Percentiles rank a stretch among this genome's conserved stretches.
Conservation (phyloP, 92 coral and sea anemone genomes). For the Porites rus region DNA sequence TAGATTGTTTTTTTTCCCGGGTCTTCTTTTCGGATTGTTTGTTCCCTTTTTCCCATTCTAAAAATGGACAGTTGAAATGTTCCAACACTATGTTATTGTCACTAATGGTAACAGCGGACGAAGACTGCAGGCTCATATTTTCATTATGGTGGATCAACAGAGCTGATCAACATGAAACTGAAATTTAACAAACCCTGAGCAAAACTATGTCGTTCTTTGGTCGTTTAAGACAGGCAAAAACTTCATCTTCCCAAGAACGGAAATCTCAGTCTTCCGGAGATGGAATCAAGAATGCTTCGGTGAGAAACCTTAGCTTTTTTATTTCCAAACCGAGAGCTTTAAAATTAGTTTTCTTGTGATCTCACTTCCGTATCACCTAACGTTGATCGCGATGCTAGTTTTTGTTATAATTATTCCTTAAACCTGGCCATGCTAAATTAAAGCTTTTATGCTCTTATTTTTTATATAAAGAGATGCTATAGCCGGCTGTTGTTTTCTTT, state of each 20-base stretch:
- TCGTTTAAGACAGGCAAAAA: conserved; percentile 16
- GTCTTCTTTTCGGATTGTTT: no score
- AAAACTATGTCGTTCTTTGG: conserved; percentile 12
- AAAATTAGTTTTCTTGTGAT: neutral
- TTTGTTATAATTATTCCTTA: no score
- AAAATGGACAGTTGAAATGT: no score
- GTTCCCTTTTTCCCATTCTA: no score
- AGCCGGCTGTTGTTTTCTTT: no score
- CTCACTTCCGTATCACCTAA: neutral
- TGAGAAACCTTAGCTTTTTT: neutral
- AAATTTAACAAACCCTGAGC: neutral
- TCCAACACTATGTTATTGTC: neutral
- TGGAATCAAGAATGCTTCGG: neutral
- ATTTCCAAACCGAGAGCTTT: neutral
- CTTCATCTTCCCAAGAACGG: conserved; percentile 7
- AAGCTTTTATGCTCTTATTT: no score
- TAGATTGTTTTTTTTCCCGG: no score
- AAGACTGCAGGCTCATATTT: conserved; percentile 22
- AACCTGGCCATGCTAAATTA: no score
- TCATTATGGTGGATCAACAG: conserved; percentile 27
- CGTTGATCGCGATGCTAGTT: neutral
- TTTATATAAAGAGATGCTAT: no score
- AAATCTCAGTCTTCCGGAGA: conserved; percentile 25
- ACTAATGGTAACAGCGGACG: conserved; percentile 13
- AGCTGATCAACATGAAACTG: conserved; percentile 5